Conservation (phyloP, 1,140 invertebrate genomes). For the Harpegnathos saltator region DNA sequence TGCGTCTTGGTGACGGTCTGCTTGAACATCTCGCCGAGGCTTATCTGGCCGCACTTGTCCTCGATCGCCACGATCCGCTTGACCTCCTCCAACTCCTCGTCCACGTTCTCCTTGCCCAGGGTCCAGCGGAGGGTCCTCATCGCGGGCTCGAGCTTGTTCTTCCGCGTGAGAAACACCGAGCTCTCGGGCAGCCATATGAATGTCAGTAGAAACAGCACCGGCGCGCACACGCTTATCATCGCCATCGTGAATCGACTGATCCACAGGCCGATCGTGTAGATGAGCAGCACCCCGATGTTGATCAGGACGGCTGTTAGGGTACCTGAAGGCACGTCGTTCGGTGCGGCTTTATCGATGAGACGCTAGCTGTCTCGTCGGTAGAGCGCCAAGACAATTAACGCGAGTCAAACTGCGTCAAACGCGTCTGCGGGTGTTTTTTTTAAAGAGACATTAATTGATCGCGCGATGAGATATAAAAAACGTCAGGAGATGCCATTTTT, state of each 20-base stretch:
- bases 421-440: neutral
- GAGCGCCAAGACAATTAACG: no score
- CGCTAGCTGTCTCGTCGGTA: neutral
- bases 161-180: constrained; percentile 82
- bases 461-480: no score
- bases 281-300: constrained; percentile 87
- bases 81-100: constrained; percentile 87
- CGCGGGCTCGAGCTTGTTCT: constrained; percentile 85
- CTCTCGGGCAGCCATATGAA: constrained; percentile 86
- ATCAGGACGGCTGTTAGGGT: constrained; percentile 87
- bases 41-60: constrained; percentile 81
- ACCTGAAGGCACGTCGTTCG: constrained; percentile 66
- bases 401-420: no score
- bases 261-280: constrained; percentile 86
- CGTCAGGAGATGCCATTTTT: no score
- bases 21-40: constrained; percentile 77
- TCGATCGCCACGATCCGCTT: constrained; percentile 87
- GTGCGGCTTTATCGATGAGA: neutral
- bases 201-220: constrained; percentile 84
- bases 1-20: constrained; percentile 87
- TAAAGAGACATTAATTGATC: neutral
- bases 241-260: constrained; percentile 80
- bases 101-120: constrained; percentile 87
- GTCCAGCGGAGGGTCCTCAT: constrained; percentile 88
- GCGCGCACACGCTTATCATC: constrained; percentile 81